phyloP scores from a whole-genome alignment of 2,113 vertebrate genomes.

The Lycaon pictus region DNA sequence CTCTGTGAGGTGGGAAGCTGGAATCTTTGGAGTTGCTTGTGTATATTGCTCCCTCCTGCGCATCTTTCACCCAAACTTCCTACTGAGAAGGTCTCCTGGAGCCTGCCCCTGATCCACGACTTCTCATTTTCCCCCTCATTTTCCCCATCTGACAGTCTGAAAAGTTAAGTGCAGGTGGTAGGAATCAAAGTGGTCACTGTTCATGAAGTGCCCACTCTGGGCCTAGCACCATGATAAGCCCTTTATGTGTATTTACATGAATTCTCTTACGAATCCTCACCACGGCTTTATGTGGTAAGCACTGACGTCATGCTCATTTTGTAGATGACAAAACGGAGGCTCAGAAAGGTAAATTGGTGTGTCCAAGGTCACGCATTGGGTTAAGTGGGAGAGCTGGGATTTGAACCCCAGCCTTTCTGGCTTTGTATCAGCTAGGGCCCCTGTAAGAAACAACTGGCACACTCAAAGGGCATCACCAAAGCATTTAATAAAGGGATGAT shows the following conservation, averaged over 20 bases:
- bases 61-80: not conserved
- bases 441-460: not conserved
- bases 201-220: not conserved
- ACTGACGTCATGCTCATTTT: not conserved
- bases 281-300: not conserved
- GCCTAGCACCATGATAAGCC: too few species aligned
- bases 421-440: not conserved
- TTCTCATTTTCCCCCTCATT: not conserved
- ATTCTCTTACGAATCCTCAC: not conserved
- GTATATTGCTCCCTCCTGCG: not conserved
- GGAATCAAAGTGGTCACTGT: not conserved
- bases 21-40: not conserved
- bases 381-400: not conserved
- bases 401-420: not conserved
- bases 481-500: not conserved
- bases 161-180: not conserved
- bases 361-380: not conserved
- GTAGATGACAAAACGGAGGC: slow-evolving; percentile 43
- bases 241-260: not conserved
- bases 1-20: not conserved
- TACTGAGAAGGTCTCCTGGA: not conserved
- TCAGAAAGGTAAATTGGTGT: not conserved
- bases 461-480: not conserved
- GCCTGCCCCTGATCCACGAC: not conserved
- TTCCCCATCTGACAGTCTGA: not conserved